Evolutionary conservation across 2,888 invertebrate genomes (phyloP).

Genomic region (Agrochola circellaris): DNA sequence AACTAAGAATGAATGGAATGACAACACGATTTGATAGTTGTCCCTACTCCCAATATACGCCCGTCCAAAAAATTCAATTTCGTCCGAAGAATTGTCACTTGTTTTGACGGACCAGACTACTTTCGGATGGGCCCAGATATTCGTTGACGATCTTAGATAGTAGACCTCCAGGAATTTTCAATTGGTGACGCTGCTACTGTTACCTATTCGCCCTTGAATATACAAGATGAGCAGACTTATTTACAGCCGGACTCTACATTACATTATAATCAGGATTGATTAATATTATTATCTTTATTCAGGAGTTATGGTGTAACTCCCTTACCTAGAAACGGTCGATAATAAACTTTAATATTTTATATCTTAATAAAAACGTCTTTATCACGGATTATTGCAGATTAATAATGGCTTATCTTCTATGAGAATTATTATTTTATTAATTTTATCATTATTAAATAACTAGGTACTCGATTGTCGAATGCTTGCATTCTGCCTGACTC

Average conservation of each 20-base stretch:
- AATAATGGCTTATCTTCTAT: conserved; percentile 24
- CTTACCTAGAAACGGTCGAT: conserved; percentile 28
- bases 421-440: conserved; percentile 13
- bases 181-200: too few species aligned
- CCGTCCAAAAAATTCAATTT: too few species aligned
- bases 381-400: conserved; percentile 45
- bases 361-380: conserved; percentile 27
- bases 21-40: too few species aligned
- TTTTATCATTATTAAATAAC: conserved; percentile 18
- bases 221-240: neutral
- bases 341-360: conserved; percentile 11
- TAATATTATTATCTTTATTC: conserved; percentile 6
- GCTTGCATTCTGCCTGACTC: neutral
- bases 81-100: too few species aligned
- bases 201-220: neutral
- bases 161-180: too few species aligned
- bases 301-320: too few species aligned
- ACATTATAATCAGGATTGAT: neutral
- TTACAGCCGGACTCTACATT: neutral
- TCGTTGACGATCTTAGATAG: too few species aligned
- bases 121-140: too few species aligned
- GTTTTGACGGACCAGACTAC: too few species aligned
- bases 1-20: too few species aligned
- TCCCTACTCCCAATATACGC: too few species aligned
- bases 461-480: neutral